Base-by-base conservation (phyloP, 2,113 vertebrate genomes). In the Gambusia holbrooki region DNA sequence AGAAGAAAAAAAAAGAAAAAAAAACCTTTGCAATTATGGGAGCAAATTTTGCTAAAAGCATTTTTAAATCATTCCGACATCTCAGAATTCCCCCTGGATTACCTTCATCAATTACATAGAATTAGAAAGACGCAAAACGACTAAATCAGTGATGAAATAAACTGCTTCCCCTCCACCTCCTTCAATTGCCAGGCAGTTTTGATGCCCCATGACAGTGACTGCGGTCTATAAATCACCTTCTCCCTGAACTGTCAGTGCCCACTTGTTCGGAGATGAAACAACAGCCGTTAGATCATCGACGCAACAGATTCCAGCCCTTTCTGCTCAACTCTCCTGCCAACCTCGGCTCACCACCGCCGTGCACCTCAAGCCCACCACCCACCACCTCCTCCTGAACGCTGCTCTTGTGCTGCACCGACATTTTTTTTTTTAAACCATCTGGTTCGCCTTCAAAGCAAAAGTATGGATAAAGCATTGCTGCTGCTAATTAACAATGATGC, bases 1-100 rank as follows among this genome's bases (percentile, higher is more conserved):
- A n/a, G n/a, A n/a, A 54, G 11, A 3, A 25, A 58, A 58, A 3
- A 58, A n/a, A 54, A 51, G 1, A 54, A 58, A 3, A 10, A 35
- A 35, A 10, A 35, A 11, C 35, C 2, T 48, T 28, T 96, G 95
- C 95, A 95, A 96, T 96, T 96, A 97, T 96, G 95, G 95, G 95
- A 96, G 96, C 92, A 95, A 95, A 96, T 96, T 96, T 96, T 97
- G 96, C 94, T 96, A 96, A 98, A 96, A 94, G 94, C 84, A 92
- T 95, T 94, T 94, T 95, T 93, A 96, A 96, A 94, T 95, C 94
- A 96, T 88, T 67, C 13, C 94, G 95, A 93, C 93, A 42, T 27
- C 85, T 90, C 40, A 71, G 94, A 95, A 94, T 92, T 94, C 88
- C 94, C 93, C 69, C 89, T 92, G 93, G 94, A 93, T 95, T 95